Evolutionary conservation across 2,797 vertebrate genomes (phyloP), one percentile per base, ranked within the genome.

Genomic region (Nyctibius grandis): DNA sequence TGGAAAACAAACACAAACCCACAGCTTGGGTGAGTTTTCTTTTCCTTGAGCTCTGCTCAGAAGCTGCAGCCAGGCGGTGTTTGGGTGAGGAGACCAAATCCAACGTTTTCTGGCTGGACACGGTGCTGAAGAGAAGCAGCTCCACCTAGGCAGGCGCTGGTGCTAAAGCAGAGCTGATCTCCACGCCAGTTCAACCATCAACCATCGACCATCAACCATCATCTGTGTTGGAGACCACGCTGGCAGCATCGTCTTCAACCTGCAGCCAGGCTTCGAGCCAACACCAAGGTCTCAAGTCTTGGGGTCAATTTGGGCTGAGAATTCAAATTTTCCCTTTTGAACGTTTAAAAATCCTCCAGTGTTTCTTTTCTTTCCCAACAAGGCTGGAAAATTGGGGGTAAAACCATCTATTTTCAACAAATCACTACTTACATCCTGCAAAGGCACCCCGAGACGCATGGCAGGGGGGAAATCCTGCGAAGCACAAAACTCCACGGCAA

Each of bases 91-190:
- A 42, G 60, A 85, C 4, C 25, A 72, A 56, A 91, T n/a, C 44
- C 78, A 36, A 72, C 2, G 3, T 22, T 80, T 59, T 78, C 51
- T 64, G 87, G 60, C 56, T 1, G 0, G 81, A 29, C 10, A 14
- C 26, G 26, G n/a, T 45, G 93, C 87, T 26, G 81, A 89, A 95
- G 96, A 94, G 95, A 85, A 96, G 94, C 85, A 96, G 96, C 96
- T 96, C 96, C 96, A 95, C 93, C 96, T 96, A 96, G 96, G 95
- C 94, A 93, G 60, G 81, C 17, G 0, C 72, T 92, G 91, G 69
- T 64, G 96, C 75, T 95, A 91, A 76, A 85, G 93, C 93, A 94
- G 85, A 69, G 70, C 57, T 13, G 47, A 84, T n/a, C 84, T 93
- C 40, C 1, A 68, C 61, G 68, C 61, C 87, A 40, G 40, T 75